Evolutionary conservation across 2,797 vertebrate genomes (phyloP).

Genomic region (Channallabes apus): DNA sequence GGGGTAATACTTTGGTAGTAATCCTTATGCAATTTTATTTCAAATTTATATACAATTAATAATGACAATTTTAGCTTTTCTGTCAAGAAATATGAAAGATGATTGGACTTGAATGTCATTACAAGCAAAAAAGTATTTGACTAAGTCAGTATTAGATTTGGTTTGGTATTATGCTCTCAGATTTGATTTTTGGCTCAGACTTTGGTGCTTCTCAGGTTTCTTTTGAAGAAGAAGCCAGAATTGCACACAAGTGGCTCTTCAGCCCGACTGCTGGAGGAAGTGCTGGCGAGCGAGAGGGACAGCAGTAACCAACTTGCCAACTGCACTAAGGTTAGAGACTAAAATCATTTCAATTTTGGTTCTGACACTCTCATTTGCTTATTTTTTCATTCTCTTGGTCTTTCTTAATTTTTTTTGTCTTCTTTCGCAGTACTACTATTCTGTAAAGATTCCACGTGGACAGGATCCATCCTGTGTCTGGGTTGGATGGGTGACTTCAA

Average conservation of each 20-base stretch:
- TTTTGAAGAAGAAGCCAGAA: slow-evolving; percentile 89
- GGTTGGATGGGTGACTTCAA: slow-evolving; percentile 95
- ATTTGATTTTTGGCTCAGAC: background rate
- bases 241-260: slow-evolving; percentile 84
- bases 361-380: background rate
- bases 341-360: background rate
- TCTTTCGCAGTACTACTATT: slow-evolving; percentile 86
- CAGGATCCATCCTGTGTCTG: slow-evolving; percentile 92
- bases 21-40: background rate
- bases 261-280: slow-evolving; percentile 90
- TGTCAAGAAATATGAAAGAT: background rate
- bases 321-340: slow-evolving; percentile 79
- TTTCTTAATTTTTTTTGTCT: background rate
- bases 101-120: background rate
- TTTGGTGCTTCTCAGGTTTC: slow-evolving; percentile 77
- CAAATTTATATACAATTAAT: background rate
- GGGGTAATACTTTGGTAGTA: background rate
- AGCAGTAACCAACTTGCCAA: slow-evolving; percentile 83
- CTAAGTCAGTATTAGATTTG: background rate
- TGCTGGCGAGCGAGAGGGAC: slow-evolving; percentile 86
- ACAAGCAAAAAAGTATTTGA: background rate
- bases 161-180: background rate
- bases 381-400: background rate
- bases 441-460: slow-evolving; percentile 88
- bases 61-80: background rate